Evolutionary conservation across 2,888 invertebrate genomes (phyloP).

Genomic region (Thereva nobilitata): DNA sequence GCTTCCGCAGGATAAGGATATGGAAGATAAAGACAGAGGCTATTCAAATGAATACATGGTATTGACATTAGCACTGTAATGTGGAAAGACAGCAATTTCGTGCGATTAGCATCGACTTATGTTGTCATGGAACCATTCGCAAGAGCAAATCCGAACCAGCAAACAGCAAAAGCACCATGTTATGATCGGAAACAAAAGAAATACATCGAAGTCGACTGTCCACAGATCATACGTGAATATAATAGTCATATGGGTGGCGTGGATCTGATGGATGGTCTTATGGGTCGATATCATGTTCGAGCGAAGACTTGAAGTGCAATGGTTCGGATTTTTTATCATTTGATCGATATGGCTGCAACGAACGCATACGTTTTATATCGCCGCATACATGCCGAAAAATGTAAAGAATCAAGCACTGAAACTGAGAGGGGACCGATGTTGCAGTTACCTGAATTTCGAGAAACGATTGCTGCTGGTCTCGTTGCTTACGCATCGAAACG

Average conservation of each 20-base stretch:
- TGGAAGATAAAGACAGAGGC: constrained; percentile 24
- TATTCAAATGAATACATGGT: constrained; percentile 37
- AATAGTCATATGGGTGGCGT: constrained; percentile 47
- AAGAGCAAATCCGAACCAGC: constrained; percentile 32
- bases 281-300: constrained; percentile 44
- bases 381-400: constrained; percentile 22
- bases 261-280: constrained; percentile 46
- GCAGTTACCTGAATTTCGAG: constrained; percentile 4
- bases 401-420: constrained; percentile 19
- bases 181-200: constrained; percentile 41
- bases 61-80: constrained; percentile 40
- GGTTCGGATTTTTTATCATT: constrained; percentile 42
- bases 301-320: constrained; percentile 44
- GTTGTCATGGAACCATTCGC: constrained; percentile 47
- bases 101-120: constrained; percentile 50
- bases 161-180: constrained; percentile 39
- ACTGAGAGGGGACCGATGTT: not conserved
- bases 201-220: constrained; percentile 44
- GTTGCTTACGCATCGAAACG: not conserved
- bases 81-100: constrained; percentile 53
- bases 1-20: constrained; percentile 18
- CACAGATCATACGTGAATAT: constrained; percentile 45
- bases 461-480: constrained; percentile 2
- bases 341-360: constrained; percentile 43
- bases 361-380: constrained; percentile 45